Evolutionary conservation across 2,888 invertebrate genomes (phyloP).

Genomic region (Keiferia lycopersicella): DNA sequence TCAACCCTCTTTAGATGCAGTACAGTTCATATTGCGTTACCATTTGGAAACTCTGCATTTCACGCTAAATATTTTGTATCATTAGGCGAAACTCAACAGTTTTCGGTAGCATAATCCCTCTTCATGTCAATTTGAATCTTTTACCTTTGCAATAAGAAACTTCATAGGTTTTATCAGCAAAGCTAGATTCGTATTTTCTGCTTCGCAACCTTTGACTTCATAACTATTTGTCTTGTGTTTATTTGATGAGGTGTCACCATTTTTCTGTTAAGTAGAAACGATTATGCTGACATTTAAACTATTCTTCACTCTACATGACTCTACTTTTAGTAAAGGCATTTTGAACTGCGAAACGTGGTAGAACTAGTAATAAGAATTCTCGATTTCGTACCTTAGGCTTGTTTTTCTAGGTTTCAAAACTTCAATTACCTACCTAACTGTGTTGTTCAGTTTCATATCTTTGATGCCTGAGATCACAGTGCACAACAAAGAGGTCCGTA

Average conservation of each 20-base stretch:
- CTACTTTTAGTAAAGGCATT: neutral
- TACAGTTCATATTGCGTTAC: constrained; percentile 19
- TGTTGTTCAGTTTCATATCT: no score
- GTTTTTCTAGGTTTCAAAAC: no score
- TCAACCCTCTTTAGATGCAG: constrained; percentile 11
- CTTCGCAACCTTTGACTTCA: constrained; percentile 51
- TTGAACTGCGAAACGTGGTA: neutral
- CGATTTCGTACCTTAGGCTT: no score
- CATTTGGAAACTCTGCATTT: constrained; percentile 48
- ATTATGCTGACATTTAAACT: constrained; percentile 49
- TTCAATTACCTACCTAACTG: no score
- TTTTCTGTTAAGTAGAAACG: constrained; percentile 41
- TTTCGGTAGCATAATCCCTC: constrained; percentile 14
- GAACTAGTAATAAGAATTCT: no score
- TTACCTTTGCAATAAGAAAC: constrained; percentile 32
- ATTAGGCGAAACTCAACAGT: constrained; percentile 47
- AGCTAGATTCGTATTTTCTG: constrained; percentile 34
- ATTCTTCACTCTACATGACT: constrained; percentile 23
- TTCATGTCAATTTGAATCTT: constrained; percentile 38
- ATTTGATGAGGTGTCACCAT: constrained; percentile 64
- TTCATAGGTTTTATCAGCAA: neutral
- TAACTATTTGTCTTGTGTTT: constrained; percentile 59
- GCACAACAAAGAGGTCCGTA: no score
- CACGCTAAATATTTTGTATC: constrained; percentile 63
- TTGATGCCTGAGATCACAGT: no score